phyloP scores from a whole-genome alignment of 2,797 vertebrate genomes.

The Xenops minutus region DNA sequence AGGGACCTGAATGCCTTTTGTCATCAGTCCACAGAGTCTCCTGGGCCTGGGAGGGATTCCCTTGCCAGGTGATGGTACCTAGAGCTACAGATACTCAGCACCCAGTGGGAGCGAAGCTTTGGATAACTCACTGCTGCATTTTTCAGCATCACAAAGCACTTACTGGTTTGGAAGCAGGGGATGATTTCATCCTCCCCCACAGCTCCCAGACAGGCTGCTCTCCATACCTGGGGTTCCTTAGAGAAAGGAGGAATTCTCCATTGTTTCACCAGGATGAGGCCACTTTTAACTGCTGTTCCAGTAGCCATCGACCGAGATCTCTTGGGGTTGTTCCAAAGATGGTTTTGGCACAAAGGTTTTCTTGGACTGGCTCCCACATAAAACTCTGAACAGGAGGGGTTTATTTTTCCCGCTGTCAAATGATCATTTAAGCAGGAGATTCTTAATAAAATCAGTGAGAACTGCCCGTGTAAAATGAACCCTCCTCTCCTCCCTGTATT shows the following conservation, averaged over 20 bases:
- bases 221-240: not conserved
- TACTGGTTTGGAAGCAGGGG: not conserved
- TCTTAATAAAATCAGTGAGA: conserved; percentile 24
- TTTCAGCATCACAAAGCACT: not conserved
- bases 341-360: conserved; percentile 9
- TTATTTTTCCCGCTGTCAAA: conserved; percentile 18
- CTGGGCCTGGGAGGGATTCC: not conserved
- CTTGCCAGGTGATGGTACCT: not conserved
- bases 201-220: not conserved
- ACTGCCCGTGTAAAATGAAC: not conserved
- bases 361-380: not conserved
- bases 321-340: not conserved
- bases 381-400: not conserved
- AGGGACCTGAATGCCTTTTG: accelerated
- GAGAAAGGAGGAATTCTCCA: not conserved
- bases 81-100: not conserved
- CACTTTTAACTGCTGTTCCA: not conserved
- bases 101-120: not conserved
- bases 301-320: not conserved
- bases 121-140: not conserved
- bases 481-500: not conserved
- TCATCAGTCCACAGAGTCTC: not conserved
- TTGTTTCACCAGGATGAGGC: not conserved
- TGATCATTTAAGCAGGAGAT: conserved; percentile 39
- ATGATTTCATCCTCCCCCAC: not conserved